These are phyloP conservation scores for Reticulitermes lucifugus DNA, from an alignment of 2,888 invertebrate genomes.

Conservation along the genomic window DNA sequence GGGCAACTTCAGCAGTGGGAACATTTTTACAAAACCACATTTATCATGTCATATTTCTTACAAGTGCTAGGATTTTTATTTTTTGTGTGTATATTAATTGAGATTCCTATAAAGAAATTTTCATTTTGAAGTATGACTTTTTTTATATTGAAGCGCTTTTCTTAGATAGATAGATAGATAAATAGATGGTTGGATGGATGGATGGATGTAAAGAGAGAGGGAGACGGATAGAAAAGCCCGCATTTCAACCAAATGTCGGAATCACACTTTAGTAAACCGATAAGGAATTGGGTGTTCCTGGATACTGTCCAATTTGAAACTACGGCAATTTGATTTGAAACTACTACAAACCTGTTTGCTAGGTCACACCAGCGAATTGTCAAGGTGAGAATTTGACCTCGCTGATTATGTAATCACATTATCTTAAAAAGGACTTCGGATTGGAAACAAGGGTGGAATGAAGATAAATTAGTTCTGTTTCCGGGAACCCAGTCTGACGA, in stretches of 20 bases:
- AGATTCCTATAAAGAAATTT: too few relatives aligned
- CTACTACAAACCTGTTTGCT: conserved; percentile 1
- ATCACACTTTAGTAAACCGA: background rate
- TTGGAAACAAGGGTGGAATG: background rate
- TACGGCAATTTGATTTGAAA: background rate
- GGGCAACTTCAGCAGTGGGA: too few relatives aligned
- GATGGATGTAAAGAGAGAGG: too few relatives aligned
- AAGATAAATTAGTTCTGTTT: background rate
- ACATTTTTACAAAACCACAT: too few relatives aligned
- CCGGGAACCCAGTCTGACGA: background rate
- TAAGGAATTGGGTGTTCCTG: background rate
- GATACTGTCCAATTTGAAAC: background rate
- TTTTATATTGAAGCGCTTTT: too few relatives aligned
- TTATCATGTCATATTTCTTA: too few relatives aligned
- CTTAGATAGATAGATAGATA: too few relatives aligned
- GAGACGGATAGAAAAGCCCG: background rate
- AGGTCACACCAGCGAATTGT: background rate
- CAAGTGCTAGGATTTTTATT: too few relatives aligned
- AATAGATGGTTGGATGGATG: too few relatives aligned
- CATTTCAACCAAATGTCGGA: background rate
- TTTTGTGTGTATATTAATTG: too few relatives aligned
- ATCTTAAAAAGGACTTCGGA: background rate
- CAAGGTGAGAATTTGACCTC: conserved; percentile 12
- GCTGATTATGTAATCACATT: background rate
- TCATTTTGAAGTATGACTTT: too few relatives aligned